Conservation (phyloP, 2,888 invertebrate species). For the Colostygia pectinataria region DNA sequence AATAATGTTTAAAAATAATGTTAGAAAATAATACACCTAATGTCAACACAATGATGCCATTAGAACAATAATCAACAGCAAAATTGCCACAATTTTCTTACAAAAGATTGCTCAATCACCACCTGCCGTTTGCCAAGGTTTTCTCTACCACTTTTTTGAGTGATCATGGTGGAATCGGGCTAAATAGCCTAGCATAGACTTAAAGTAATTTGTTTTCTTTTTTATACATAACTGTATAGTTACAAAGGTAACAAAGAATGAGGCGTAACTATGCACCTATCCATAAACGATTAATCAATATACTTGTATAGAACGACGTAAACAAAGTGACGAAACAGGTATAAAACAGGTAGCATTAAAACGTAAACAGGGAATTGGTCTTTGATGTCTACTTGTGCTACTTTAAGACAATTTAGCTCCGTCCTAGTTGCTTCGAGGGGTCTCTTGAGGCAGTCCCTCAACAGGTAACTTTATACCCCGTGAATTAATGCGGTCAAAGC, state of each 20-base stretch:
- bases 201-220: no score
- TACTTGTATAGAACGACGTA: conserved; percentile 13
- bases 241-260: background rate
- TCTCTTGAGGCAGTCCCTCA: conserved; percentile 50
- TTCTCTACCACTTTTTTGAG: conserved; percentile 10
- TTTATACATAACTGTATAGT: no score
- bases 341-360: conserved; percentile 17
- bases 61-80: conserved; percentile 13
- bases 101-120: conserved; percentile 11
- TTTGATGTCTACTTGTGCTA: conserved; percentile 63
- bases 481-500: conserved; percentile 71
- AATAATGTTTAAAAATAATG: background rate
- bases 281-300: conserved; percentile 11
- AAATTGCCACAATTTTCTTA: conserved; percentile 4
- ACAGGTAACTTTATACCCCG: conserved; percentile 70
- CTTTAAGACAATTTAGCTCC: conserved; percentile 58
- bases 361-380: conserved; percentile 26
- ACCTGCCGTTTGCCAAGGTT: conserved; percentile 3
- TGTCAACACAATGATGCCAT: conserved; percentile 1
- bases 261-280: background rate
- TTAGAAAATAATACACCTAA: background rate
- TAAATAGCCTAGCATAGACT: no score
- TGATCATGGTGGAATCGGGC: conserved; percentile 14
- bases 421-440: conserved; percentile 60
- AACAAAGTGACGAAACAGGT: conserved; percentile 22